Base-by-base conservation (phyloP, 64 coral and sea anemone species). In the Montipora sp. region DNA sequence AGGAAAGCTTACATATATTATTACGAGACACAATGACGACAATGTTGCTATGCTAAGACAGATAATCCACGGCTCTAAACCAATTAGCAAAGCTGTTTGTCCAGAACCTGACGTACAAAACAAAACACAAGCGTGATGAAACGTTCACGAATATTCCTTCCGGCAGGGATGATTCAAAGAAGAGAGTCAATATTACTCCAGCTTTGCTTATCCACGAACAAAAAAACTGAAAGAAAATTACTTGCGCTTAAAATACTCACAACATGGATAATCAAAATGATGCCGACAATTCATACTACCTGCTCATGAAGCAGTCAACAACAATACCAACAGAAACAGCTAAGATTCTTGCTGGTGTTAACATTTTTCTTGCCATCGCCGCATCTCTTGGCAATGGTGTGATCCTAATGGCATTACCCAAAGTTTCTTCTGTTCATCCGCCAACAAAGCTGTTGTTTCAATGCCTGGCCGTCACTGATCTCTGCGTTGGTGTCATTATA, bases 381-480 rank as follows among this genome's bases (percentile, higher is more conserved):
- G 78, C 51, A 59, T 12, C 50, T 24, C 21, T 58, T 7, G 78
- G 78, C 7, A 80, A 80, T 59, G 51, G 19, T 22, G n/a, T 80
- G n/a, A 80, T 80, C 51, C 53, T 80, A 18, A 10, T 80, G 24
- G 53, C 78, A 60, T 50, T 80, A 10, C 21, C 24, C 19, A 8
- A 59, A 80, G 78, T 80, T 22, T 59, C 78, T 27, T 80, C 51
- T 59, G 23, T 80, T 80, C 23, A 80, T 24, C n/a, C 78, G 7
- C 78, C 78, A 27, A 80, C 78, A 19, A 80, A 80, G 53, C n/a
- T 59, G 6, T 59, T 80, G 18, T 80, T 80, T 27, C 78, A 51
- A 59, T 80, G 51, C 53, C 1, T 80, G 51, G 53, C 53, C 9
- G n/a, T 80, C 78, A 80, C 78, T 8, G 78, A 80, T 58, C 53